phyloP scores from a whole-genome alignment of 1,140 invertebrate genomes.

The Paracyclopina nana region DNA sequence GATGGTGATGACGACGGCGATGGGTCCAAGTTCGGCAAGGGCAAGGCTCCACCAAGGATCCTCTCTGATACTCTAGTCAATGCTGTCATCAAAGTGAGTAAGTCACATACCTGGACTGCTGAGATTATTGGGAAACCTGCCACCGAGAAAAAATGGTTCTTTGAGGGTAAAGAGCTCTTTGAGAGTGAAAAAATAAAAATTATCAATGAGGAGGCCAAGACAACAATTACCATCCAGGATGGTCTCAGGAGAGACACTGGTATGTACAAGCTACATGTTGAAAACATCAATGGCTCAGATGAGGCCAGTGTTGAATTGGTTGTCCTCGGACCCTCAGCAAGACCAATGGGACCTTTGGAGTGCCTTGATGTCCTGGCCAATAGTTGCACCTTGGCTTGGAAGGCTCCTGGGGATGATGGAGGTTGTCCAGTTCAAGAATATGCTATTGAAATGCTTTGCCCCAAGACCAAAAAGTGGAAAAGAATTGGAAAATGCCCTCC shows the following conservation, averaged over 20 bases:
- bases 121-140: too few species aligned
- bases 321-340: slow-evolving; percentile 38
- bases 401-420: slow-evolving; percentile 77
- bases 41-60: too few species aligned
- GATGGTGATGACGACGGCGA: slow-evolving; percentile 48
- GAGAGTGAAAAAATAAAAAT: background rate
- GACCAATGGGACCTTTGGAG: slow-evolving; percentile 22
- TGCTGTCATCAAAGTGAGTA: too few species aligned
- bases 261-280: slow-evolving; percentile 62
- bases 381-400: slow-evolving; percentile 80
- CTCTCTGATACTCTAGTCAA: too few species aligned
- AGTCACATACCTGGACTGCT: too few species aligned
- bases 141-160: background rate
- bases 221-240: slow-evolving; percentile 72
- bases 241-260: slow-evolving; percentile 68
- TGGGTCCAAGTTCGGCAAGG: background rate
- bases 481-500: slow-evolving; percentile 52
- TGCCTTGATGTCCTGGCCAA: slow-evolving; percentile 65
- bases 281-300: slow-evolving; percentile 59
- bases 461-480: slow-evolving; percentile 70
- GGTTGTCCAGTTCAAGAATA: slow-evolving; percentile 84
- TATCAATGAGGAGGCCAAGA: slow-evolving; percentile 28
- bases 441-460: slow-evolving; percentile 87
- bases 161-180: background rate
- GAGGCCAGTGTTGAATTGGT: slow-evolving; percentile 65